phyloP scores from a whole-genome alignment of 2,113 vertebrate genomes.

The Eublepharis macularius region DNA sequence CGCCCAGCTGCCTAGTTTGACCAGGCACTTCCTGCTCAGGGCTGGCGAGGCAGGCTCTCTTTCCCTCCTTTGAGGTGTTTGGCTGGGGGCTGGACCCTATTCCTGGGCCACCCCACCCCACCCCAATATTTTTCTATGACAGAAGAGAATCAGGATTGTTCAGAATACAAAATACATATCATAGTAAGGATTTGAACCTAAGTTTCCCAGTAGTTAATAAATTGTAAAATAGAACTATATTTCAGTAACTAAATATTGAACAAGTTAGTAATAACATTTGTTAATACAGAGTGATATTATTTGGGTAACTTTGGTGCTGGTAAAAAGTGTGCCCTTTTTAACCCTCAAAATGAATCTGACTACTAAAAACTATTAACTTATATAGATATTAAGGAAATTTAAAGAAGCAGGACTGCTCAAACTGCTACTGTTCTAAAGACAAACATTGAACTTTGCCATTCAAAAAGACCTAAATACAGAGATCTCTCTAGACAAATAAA shows the following conservation, averaged over 20 bases:
- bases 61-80: no score
- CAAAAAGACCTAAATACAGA: conserved; percentile 13
- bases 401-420: not conserved
- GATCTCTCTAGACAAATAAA: not conserved
- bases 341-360: conserved; percentile 10
- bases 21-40: no score
- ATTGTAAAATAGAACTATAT: no score
- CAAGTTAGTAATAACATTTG: not conserved
- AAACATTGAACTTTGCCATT: conserved; percentile 24
- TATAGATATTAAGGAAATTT: conserved; percentile 4
- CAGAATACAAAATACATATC: no score
- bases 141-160: not conserved
- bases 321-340: not conserved
- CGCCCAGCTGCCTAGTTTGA: no score
- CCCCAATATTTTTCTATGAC: not conserved
- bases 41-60: no score
- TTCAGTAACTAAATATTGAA: not conserved
- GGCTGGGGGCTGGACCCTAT: no score
- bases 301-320: not conserved
- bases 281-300: not conserved
- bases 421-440: conserved; percentile 25
- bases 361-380: not conserved
- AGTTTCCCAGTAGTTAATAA: no score
- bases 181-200: no score
- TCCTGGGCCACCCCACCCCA: no score